phyloP scores from a whole-genome alignment of 2,113 vertebrate species.

The Mobula hypostoma region DNA sequence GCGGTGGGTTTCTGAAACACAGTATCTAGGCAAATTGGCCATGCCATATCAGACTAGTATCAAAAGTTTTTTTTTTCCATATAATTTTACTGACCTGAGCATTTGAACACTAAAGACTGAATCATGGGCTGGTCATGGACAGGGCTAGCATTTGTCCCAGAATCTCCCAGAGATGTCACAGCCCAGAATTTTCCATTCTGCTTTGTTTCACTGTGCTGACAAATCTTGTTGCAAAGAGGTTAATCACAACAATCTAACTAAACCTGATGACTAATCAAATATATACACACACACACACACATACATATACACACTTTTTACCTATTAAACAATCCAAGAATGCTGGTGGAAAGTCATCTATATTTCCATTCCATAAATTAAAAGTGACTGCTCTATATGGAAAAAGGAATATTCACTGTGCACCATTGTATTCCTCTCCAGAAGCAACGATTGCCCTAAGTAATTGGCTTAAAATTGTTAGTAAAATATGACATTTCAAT shows the following conservation, averaged over 20 bases:
- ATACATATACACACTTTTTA: neutral
- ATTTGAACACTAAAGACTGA: too few species aligned
- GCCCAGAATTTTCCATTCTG: neutral
- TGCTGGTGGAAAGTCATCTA: neutral
- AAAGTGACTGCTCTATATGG: neutral
- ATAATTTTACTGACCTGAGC: too few species aligned
- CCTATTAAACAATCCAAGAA: neutral
- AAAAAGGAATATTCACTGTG: neutral
- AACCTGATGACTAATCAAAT: neutral
- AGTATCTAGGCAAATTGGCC: too few species aligned
- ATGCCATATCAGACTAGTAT: too few species aligned
- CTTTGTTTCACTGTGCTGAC: neutral
- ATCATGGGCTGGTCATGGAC: too few species aligned
- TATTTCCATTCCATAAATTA: neutral
- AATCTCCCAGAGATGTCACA: too few species aligned
- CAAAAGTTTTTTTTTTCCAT: too few species aligned
- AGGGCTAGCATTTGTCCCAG: too few species aligned
- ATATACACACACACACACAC: neutral
- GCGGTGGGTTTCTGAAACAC: too few species aligned
- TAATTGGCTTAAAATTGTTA: neutral
- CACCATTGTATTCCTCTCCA: neutral
- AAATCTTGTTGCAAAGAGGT: neutral
- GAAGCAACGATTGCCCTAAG: neutral
- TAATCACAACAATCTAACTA: neutral
- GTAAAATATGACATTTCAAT: neutral